Evolutionary conservation across 1,140 invertebrate species (phyloP).

Genomic region (Polypedilum vanderplanki): DNA sequence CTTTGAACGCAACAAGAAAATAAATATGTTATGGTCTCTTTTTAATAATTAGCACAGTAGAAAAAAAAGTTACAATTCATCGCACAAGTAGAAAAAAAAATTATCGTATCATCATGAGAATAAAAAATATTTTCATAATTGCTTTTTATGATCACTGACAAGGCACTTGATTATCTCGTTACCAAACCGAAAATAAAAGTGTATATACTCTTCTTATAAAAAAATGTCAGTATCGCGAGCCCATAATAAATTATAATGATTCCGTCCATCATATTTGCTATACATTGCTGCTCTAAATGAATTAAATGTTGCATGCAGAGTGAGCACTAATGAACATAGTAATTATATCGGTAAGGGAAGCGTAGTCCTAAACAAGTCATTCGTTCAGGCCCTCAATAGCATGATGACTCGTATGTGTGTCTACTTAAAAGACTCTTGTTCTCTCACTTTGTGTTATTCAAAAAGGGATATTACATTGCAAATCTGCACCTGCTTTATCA

Average conservation of each 20-base stretch:
- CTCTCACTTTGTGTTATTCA: too few species aligned
- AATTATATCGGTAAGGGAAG: constrained; percentile 16
- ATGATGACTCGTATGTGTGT: neutral
- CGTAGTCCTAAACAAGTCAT: constrained; percentile 7
- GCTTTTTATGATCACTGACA: constrained; percentile 17
- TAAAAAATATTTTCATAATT: neutral
- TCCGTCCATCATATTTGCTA: neutral
- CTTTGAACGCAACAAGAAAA: too few species aligned
- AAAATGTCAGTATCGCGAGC: constrained; percentile 9
- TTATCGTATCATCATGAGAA: constrained; percentile 6
- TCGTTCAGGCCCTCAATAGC: too few species aligned
- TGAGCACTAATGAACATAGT: constrained; percentile 23
- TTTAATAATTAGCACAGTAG: too few species aligned
- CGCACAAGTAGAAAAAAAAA: too few species aligned
- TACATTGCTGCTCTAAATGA: neutral
- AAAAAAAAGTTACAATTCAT: too few species aligned
- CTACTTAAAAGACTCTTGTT: neutral
- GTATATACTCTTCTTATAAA: neutral
- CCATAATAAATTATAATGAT: neutral
- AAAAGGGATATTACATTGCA: constrained; percentile 15
- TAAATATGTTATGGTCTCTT: too few species aligned
- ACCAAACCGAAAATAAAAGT: neutral
- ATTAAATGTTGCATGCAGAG: constrained; percentile 26
- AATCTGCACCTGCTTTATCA: constrained; percentile 28
- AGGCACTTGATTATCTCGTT: neutral